Conservation (phyloP, 2,888 invertebrate genomes). For the Mesoligia furuncula region DNA sequence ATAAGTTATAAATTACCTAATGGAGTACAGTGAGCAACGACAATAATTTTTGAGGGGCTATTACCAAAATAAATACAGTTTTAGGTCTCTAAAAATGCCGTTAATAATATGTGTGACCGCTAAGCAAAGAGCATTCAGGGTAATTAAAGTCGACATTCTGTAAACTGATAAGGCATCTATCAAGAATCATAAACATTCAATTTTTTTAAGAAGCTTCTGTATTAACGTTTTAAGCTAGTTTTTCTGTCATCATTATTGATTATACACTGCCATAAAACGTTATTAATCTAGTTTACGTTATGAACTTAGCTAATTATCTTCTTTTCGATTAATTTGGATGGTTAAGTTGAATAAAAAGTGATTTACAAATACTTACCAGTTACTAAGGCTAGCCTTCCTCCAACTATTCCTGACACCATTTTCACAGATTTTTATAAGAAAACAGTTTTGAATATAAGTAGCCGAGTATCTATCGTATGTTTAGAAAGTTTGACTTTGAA, state of each 20-base stretch:
- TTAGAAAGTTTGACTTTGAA: slow-evolving; percentile 75
- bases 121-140: background rate
- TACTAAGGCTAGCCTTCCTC: slow-evolving; percentile 84
- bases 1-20: background rate
- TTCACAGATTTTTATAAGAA: slow-evolving; percentile 50
- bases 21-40: background rate
- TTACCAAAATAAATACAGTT: background rate
- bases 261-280: background rate
- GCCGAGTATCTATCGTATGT: slow-evolving; percentile 5
- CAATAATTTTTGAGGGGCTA: background rate
- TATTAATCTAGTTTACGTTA: background rate
- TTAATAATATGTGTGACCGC: background rate
- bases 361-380: slow-evolving; percentile 76
- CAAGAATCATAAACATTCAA: background rate
- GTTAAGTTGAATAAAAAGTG: background rate
- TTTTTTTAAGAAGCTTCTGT: background rate
- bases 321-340: background rate
- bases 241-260: slow-evolving; percentile 30
- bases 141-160: slow-evolving; percentile 2
- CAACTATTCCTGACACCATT: slow-evolving; percentile 83
- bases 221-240: background rate
- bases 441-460: slow-evolving; percentile 6
- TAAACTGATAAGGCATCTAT: slow-evolving; percentile 8
- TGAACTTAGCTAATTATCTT: background rate
- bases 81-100: background rate